Evolutionary conservation across 2,888 invertebrate genomes (phyloP).

Genomic region (Athalia rosae): DNA sequence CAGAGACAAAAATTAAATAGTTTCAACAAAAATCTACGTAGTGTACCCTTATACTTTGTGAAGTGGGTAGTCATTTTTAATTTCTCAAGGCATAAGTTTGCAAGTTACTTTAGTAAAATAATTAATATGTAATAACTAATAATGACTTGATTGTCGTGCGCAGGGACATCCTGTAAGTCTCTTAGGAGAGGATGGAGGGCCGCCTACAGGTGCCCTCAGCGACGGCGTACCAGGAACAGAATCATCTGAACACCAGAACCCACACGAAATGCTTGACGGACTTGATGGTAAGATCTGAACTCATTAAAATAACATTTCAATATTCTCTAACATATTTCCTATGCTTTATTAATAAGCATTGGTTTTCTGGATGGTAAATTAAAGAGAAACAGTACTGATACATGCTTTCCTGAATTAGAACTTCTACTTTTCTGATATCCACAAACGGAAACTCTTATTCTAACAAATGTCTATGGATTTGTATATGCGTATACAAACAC

Average conservation of each 20-base stretch:
- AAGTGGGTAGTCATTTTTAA: background rate
- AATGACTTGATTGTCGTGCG: conserved; percentile 49
- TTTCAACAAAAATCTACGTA: background rate
- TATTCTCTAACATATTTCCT: conserved; percentile 59
- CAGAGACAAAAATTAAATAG: background rate
- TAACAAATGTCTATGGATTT: too few relatives aligned
- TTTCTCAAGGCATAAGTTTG: background rate
- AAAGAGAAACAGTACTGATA: conserved; percentile 1
- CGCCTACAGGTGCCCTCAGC: conserved; percentile 67
- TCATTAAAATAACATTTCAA: conserved; percentile 58
- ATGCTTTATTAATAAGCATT: background rate
- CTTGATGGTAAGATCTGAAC: conserved; percentile 72
- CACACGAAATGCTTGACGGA: conserved; percentile 73
- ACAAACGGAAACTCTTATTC: too few relatives aligned
- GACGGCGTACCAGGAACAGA: conserved; percentile 69
- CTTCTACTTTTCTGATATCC: background rate
- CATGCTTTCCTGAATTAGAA: background rate
- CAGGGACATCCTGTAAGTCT: conserved; percentile 71
- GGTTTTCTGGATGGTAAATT: background rate
- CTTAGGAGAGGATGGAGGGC: conserved; percentile 69
- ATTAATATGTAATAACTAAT: background rate
- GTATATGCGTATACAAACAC: too few relatives aligned
- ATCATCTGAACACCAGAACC: conserved; percentile 71
- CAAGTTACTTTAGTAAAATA: background rate
- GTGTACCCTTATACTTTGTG: too few relatives aligned